Evolutionary conservation across 2,797 vertebrate species (phyloP), one percentile per base, ranked within the genome.

Genomic region (Octomys mimax): DNA sequence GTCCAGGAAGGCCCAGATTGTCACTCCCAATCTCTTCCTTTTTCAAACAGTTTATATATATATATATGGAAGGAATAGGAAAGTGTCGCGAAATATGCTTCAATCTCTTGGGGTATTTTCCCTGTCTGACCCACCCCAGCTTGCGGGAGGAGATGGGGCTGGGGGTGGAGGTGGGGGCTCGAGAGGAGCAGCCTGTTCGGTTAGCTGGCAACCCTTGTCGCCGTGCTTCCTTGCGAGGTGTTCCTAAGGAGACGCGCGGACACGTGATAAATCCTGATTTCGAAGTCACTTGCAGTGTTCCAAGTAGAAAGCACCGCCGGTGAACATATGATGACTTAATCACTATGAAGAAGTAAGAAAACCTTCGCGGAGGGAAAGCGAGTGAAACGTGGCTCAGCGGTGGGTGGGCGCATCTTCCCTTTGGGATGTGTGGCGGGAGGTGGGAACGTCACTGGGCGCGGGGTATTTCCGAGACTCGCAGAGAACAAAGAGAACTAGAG

Each of bases 1-100:
- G 9, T 42, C 68, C 33, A 4, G 0, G 57, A 80, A 33, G 0
- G 2, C 39, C 49, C 71, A 70, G 26, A 22, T 66, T 4, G 7
- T 70, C 75, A 22, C 42, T 31, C 49, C 73, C 73, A 49, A 31
- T 77, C 42, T 57, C 62, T 59, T 75, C 13, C 57, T 84, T 94
- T 64, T n/a, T 42, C 12, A 70, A 82, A 36, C 21, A 73, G 28
- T 14, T 26, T 57, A 86, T 31, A 13, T 16, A 26, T 46, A 24
- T 80, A 5, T 42, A 6, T 42, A 5, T 77, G n/a, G 79, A 8
- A 26, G 31, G 64, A 46, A 16, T 3, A 24, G 31, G 57, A 89
- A 59, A 82, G 28, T 5, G 73, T 28, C 36, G 14, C 22, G 8
- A 10, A 66, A 59, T 19, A 59, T 31, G 39, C 75, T 13, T 33